Evolutionary conservation across 2,113 vertebrate genomes (phyloP), one percentile per base, ranked within the genome.

Genomic region (Notothenia rossii): DNA sequence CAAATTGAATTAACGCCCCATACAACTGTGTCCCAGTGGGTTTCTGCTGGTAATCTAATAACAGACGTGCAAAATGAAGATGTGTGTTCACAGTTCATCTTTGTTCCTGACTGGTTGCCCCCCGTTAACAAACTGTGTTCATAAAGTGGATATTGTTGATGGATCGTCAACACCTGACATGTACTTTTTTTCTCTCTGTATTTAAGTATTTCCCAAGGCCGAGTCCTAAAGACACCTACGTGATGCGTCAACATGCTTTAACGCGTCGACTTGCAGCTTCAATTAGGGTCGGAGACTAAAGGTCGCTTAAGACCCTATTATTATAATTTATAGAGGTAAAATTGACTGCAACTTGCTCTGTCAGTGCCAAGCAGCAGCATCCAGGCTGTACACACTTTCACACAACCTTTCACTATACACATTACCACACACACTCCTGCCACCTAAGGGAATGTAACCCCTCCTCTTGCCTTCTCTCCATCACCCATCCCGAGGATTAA

Each of bases 401-500:
- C 17, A 54, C 50, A 68, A 40, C 36, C 36, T 40, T 40, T 40
- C 36, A 6, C 36, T 40, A 7, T 13, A 71, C 66, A 56, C 54
- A 46, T 40, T 50, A 40, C 33, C 36, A 15, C 76, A 51, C 36
- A 9, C 83, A 78, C 83, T 83, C 53, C 76, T 82, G 77, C 79
- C 78, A 79, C 85, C 82, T 53, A 64, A 48, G 63, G 84, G 81
- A 87, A 86, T 75, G 70, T 56, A 70, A 11, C 78, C 85, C 69
- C 80, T 68, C 5, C 82, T 70, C 55, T 55, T 5, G 3, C 50
- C 76, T 56, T 61, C 46, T 65, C 36, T 67, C 63, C 5, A n/a
- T 84, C 83, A 66, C 63, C 79, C 78, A 81, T 81, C 86, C 84
- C n/a, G 4, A 87, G 83, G 89, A 91, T 94, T 93, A 92, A 77